phyloP scores from a whole-genome alignment of 2,888 invertebrate species.

The Tetragonula carbonaria region DNA sequence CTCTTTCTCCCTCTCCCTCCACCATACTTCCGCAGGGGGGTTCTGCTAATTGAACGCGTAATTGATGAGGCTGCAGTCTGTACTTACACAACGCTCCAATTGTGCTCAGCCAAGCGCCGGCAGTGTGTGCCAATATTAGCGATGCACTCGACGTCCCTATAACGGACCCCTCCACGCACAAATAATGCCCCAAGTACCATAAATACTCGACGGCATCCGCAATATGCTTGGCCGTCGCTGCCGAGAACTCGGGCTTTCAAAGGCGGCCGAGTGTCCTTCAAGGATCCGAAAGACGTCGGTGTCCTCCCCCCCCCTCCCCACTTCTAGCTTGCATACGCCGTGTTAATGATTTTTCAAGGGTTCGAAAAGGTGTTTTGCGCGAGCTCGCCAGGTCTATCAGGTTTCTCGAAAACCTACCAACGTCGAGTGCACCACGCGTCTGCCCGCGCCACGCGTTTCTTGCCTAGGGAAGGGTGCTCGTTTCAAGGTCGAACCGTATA shows the following conservation, averaged over 20 bases:
- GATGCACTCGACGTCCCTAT: constrained; percentile 81
- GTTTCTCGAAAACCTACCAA: constrained; percentile 1
- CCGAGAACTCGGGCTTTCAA: constrained; percentile 54
- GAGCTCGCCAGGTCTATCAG: constrained; percentile 7
- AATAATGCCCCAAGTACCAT: constrained; percentile 80
- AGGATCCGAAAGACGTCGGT: constrained; percentile 48
- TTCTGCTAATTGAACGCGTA: constrained; percentile 79
- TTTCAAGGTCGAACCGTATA: background rate
- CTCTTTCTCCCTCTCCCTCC: constrained; percentile 7
- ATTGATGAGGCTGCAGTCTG: constrained; percentile 81
- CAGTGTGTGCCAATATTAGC: constrained; percentile 79
- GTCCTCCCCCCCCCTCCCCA: background rate
- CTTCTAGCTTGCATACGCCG: constrained; percentile 24
- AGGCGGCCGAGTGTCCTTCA: constrained; percentile 54
- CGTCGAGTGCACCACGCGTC: background rate
- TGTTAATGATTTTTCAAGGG: constrained; percentile 47
- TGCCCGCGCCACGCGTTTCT: background rate
- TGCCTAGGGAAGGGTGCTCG: background rate
- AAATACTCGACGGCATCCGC: constrained; percentile 79
- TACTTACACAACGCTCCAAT: constrained; percentile 81
- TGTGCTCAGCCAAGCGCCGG: constrained; percentile 79
- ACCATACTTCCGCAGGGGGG: constrained; percentile 46
- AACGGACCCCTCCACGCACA: constrained; percentile 77
- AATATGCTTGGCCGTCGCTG: constrained; percentile 71
- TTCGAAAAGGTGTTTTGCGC: constrained; percentile 41